Evolutionary conservation across 2,888 invertebrate species (phyloP), one percentile per base, ranked within the genome.

Genomic region (Anodontia alba): DNA sequence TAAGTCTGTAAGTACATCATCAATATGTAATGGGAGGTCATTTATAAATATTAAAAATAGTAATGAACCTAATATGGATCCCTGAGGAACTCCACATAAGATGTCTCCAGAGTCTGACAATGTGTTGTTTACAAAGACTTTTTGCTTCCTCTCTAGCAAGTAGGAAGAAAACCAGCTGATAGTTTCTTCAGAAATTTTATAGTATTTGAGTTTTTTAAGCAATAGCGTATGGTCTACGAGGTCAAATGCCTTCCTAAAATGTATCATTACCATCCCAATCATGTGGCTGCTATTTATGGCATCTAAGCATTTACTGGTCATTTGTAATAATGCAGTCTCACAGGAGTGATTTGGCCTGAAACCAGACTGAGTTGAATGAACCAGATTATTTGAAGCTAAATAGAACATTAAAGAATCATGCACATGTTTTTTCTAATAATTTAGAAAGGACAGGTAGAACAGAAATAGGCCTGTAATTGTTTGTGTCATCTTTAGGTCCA

Each of bases 201-300:
- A 78, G 42, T 73, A 72, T 26, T 23, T 17, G 2, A 78, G 54
- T 36, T 73, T 78, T 43, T 73, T 70, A 36, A 78, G 68, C 26
- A 78, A 51, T 7, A 57, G 3, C 38, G 57, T 49, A 57, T 73
- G 78, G 26, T 57, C 71, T 8, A 78, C 73, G 12, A 57, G 57
- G 38, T 78, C 78, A 51, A 78, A 78, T 31, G 78, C 78, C 38
- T 78, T 73, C 8, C 73, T 78, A 29, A 78, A 78, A 17, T 73
- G 73, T 23, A 78, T 46, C 49, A 76, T 57, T 10, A 76, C 68
- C n/a, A 43, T 43, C n/a, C 68, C 70, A 38, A 57, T 70, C n/a
- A 68, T 76, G 38, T 70, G 43, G n/a, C 42, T 31, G 23, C 54
- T 33, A 57, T 76, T 68, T 43, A 76, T 49, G 29, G 68, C 20